Evolutionary conservation across 2,113 vertebrate species (phyloP), one percentile per base, ranked within the genome.

Genomic region (Sorex araneus): DNA sequence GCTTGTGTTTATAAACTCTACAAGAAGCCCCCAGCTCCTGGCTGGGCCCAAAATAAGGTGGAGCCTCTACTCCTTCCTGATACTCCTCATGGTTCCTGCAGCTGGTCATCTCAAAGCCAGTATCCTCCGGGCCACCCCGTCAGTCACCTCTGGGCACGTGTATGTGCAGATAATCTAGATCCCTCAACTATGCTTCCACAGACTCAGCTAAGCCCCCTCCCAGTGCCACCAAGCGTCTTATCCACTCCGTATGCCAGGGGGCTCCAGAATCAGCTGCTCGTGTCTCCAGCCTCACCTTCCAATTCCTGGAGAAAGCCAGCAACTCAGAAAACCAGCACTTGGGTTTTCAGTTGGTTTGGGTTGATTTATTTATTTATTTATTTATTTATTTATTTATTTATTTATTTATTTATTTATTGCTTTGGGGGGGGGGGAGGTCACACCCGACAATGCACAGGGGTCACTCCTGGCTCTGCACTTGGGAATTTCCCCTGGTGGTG

Each of bases 71-170:
- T 43, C 23, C 70, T 40, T 69, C 32, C 12, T 6, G 57, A 23
- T 32, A 10, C 2, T 15, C 10, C 1, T 34, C 32, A 0, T 3
- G 43, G 16, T 25, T 27, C 34, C 8, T 0, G 30, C 30, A 43
- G 45, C 32, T 0, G 3, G 10, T 32, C 80, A 28, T 1, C 13
- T 54, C 28, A 43, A 66, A 84, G 28, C 13, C 6, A 0, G 0
- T 74, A 10, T 9, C 34, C 19, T 47, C 45, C n/a, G 21, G 21
- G 63, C 19, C 45, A 74, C 32, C 36, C 21, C 27, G 0, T 3
- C 0, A 18, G 16, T 63, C 25, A 60, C 28, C 45, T 63, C 71
- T 21, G 9, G 36, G 67, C 60, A 67, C n/a, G 79, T 2, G 6
- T 3, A 34, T 0, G 3, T 40, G 21, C 23, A 79, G 23, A 15